A percentile compares a stretch with the other conserved stretches of the same genome.
These are phyloP conservation scores for Proales similis DNA, from an alignment of 1,140 invertebrate genomes.

Conservation along the genomic window DNA sequence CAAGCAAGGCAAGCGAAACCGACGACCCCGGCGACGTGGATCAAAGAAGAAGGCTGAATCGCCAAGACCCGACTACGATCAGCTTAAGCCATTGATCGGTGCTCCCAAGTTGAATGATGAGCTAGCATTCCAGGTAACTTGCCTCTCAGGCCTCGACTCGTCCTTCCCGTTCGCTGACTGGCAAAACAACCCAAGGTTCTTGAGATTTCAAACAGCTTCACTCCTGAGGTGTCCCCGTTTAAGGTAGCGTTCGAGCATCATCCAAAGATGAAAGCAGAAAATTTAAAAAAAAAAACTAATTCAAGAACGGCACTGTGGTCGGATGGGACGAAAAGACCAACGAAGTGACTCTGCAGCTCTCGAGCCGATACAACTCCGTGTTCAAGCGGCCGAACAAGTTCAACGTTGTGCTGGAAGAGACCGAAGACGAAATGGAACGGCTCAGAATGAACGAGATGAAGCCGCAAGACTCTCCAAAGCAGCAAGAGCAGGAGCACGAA, in stretches of 20 bases:
- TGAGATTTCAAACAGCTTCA: conserved; percentile 28
- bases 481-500: conserved; percentile 1
- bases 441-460: conserved; percentile 13
- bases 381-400: conserved; percentile 31
- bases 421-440: conserved; percentile 25
- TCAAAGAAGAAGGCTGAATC: too few relatives aligned
- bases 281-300: too few relatives aligned
- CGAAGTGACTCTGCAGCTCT: conserved; percentile 25
- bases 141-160: background rate
- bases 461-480: too few relatives aligned
- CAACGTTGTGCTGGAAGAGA: conserved; percentile 32
- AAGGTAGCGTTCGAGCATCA: too few relatives aligned
- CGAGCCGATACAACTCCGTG: conserved; percentile 9
- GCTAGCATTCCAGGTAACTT: background rate
- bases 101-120: conserved; percentile 22
- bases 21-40: conserved; percentile 1
- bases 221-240: conserved; percentile 14
- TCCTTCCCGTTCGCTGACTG: background rate
- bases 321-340: conserved; percentile 7
- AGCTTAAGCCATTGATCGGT: background rate
- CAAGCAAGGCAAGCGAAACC: conserved; percentile 1
- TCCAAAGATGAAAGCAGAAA: too few relatives aligned
- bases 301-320: conserved; percentile 12
- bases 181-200: background rate
- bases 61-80: conserved; percentile 29